phyloP scores from a whole-genome alignment of 2,113 vertebrate species.

The Myxocyprinus asiaticus region DNA sequence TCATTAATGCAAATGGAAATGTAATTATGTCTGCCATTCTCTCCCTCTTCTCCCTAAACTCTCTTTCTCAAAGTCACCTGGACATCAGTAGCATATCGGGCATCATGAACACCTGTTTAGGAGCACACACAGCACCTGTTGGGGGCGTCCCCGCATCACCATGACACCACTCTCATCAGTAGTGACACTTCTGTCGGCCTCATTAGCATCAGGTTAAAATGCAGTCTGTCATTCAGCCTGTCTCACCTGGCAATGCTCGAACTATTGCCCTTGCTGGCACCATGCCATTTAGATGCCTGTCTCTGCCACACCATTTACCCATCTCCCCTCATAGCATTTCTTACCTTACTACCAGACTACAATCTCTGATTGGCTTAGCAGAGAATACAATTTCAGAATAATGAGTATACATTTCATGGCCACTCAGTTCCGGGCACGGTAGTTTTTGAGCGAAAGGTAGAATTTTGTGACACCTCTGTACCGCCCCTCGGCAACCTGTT shows the following conservation, averaged over 20 bases:
- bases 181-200: constrained; percentile 24
- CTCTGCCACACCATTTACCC: not conserved
- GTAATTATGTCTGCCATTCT: too few species aligned
- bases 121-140: constrained; percentile 40
- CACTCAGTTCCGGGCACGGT: too few species aligned
- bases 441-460: not conserved
- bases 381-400: not conserved
- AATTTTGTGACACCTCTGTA: not conserved
- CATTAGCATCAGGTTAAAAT: constrained; percentile 47
- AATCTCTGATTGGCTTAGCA: not conserved
- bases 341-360: not conserved
- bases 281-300: not conserved
- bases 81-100: constrained; percentile 1
- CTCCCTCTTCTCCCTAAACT: too few species aligned
- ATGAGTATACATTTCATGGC: too few species aligned
- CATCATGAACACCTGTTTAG: constrained; percentile 31
- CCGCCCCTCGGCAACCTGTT: not conserved
- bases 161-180: constrained; percentile 25
- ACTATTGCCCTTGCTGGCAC: too few species aligned
- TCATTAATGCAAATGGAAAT: too few species aligned
- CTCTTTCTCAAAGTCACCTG: constrained; percentile 31
- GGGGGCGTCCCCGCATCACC: constrained; percentile 8
- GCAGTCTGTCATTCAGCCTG: constrained; percentile 35
- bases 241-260: constrained; percentile 1
- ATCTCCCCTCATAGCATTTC: not conserved